Percentiles rank a stretch among this genome's conserved stretches.
Evolutionary conservation across 2,797 vertebrate genomes (phyloP).

Genomic region (Coendou prehensilis): DNA sequence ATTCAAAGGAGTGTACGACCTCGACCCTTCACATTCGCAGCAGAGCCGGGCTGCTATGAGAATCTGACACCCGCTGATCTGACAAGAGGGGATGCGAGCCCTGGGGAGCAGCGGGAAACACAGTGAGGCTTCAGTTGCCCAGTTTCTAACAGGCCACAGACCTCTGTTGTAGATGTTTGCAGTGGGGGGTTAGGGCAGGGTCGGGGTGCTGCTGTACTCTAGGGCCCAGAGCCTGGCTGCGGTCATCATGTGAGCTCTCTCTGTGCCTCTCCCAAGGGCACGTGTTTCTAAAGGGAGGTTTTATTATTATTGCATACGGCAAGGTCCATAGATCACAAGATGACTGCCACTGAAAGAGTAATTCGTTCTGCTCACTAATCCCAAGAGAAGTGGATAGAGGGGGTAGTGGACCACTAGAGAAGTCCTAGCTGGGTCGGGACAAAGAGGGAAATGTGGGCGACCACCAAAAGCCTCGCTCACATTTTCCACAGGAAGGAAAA

Average conservation of each 20-base stretch:
- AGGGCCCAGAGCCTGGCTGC: neutral
- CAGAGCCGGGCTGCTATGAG: neutral
- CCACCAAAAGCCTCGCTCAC: no score
- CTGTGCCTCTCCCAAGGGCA: no score
- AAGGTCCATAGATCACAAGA: neutral
- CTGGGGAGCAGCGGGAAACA: neutral
- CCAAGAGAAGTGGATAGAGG: neutral
- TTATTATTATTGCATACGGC: neutral
- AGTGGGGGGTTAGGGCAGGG: neutral
- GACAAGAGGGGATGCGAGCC: neutral
- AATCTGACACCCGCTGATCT: neutral
- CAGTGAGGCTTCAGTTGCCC: neutral
- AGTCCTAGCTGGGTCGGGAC: fast-evolving
- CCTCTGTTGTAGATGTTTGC: neutral
- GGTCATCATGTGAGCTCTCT: fast-evolving
- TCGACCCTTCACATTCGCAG: neutral
- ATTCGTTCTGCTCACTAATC: neutral
- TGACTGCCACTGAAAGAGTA: fast-evolving
- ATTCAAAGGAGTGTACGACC: neutral
- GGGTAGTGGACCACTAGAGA: fast-evolving
- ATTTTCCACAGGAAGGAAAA: neutral
- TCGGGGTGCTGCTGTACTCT: neutral
- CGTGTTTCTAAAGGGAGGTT: fast-evolving
- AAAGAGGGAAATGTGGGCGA: fast-evolving
- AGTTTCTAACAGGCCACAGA: neutral